phyloP scores from a whole-genome alignment of 2,888 invertebrate species.

The Panzeria rudis region DNA sequence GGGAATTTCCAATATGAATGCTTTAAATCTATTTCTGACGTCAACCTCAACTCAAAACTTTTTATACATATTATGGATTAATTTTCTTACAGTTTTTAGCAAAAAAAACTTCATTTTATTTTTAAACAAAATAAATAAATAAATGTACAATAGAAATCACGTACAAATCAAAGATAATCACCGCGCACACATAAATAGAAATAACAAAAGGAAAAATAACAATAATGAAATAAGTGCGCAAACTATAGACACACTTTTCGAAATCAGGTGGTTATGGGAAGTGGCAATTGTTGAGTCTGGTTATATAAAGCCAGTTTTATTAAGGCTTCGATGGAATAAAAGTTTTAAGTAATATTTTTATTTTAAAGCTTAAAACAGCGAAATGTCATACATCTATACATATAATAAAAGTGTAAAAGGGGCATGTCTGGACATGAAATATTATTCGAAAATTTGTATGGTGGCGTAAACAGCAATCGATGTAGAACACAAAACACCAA shows the following conservation, averaged over 20 bases:
- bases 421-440: too few species aligned
- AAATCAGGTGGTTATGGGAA: conserved; percentile 48
- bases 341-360: neutral
- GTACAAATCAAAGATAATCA: conserved; percentile 66
- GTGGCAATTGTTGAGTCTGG: neutral
- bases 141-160: conserved; percentile 57
- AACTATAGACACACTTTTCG: conserved; percentile 28
- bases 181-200: conserved; percentile 44
- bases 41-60: conserved; percentile 44
- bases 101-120: conserved; percentile 19
- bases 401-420: too few species aligned
- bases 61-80: conserved; percentile 34
- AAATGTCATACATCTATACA: too few species aligned
- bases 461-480: too few species aligned
- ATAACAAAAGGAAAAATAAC: conserved; percentile 26
- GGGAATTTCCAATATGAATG: conserved; percentile 62
- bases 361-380: neutral
- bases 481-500: too few species aligned
- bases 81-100: conserved; percentile 40
- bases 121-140: conserved; percentile 47
- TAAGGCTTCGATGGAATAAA: neutral
- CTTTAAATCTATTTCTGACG: conserved; percentile 50
- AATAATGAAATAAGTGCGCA: conserved; percentile 37
- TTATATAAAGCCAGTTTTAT: neutral
- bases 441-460: too few species aligned